A percentile compares a stretch with the other conserved stretches of the same genome.
phyloP scores from a whole-genome alignment of 2,888 invertebrate genomes.

The Acrobasis repandana region DNA sequence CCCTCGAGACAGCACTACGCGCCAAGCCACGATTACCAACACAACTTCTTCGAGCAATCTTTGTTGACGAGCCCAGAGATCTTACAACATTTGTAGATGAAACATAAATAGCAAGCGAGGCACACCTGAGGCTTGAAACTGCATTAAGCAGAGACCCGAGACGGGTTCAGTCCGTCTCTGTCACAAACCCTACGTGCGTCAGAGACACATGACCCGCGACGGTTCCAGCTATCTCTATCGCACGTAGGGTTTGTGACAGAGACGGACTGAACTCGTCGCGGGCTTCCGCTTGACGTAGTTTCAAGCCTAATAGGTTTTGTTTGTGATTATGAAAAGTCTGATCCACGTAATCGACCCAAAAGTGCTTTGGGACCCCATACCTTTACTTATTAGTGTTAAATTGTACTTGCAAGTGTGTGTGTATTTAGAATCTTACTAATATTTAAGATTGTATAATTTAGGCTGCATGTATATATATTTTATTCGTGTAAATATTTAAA shows the following conservation, averaged over 20 bases:
- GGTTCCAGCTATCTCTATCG: too few species aligned
- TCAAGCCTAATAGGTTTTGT: neutral
- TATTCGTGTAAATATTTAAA: neutral
- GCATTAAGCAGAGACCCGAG: too few species aligned
- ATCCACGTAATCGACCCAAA: neutral
- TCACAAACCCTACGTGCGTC: too few species aligned
- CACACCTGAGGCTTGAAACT: neutral
- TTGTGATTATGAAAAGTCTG: conserved; percentile 2
- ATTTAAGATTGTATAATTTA: neutral
- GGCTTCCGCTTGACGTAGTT: too few species aligned
- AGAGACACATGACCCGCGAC: too few species aligned
- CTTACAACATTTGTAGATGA: conserved; percentile 53
- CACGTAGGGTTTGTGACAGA: too few species aligned
- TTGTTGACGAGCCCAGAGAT: conserved; percentile 54
- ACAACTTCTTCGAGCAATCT: conserved; percentile 40
- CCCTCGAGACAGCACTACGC: conserved; percentile 29
- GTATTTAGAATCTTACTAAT: neutral
- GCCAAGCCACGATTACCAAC: conserved; percentile 27
- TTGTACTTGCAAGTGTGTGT: neutral
- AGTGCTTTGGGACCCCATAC: too few species aligned
- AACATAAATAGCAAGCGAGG: neutral
- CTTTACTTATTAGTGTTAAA: too few species aligned
- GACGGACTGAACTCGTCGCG: too few species aligned
- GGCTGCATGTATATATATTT: neutral
- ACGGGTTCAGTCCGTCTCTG: too few species aligned